Evolutionary conservation across 2,797 vertebrate genomes (phyloP).

Genomic region (Pipistrellus pygmaeus): DNA sequence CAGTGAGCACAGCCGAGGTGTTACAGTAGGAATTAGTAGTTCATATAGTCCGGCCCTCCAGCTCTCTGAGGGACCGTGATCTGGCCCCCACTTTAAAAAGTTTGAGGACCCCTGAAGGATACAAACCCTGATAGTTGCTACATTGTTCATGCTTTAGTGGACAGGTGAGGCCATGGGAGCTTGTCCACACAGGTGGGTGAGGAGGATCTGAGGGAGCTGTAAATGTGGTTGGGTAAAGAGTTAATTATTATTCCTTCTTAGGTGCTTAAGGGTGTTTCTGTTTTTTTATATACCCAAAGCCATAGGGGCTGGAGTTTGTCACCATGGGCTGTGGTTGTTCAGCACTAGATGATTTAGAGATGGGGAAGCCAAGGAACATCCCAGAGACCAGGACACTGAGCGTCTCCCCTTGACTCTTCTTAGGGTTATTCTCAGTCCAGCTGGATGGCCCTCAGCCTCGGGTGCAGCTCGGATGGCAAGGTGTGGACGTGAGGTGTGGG

Average conservation of each 20-base stretch:
- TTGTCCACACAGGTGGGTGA: neutral
- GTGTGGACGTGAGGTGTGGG: rapidly evolving
- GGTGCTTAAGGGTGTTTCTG: neutral
- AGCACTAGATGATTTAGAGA: neutral
- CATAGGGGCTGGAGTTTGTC: neutral
- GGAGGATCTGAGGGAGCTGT: neutral
- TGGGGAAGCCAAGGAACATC: neutral
- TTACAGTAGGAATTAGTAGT: too few relatives aligned
- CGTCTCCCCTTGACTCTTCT: rapidly evolving
- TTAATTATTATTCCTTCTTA: neutral
- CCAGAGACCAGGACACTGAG: neutral
- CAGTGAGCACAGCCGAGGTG: too few relatives aligned
- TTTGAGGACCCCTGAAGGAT: too few relatives aligned
- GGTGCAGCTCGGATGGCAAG: rapidly evolving
- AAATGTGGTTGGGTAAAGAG: neutral
- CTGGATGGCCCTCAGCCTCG: rapidly evolving
- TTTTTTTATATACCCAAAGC: neutral
- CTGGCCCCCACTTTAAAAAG: too few relatives aligned
- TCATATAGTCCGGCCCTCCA: too few relatives aligned
- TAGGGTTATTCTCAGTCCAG: neutral
- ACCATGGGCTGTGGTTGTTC: neutral
- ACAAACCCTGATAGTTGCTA: neutral
- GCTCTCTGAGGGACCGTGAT: too few relatives aligned
- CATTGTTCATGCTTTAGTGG: neutral
- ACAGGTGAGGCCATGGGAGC: neutral